Evolutionary conservation across 2,113 vertebrate genomes (phyloP).

Genomic region (Melanocharis versteri): DNA sequence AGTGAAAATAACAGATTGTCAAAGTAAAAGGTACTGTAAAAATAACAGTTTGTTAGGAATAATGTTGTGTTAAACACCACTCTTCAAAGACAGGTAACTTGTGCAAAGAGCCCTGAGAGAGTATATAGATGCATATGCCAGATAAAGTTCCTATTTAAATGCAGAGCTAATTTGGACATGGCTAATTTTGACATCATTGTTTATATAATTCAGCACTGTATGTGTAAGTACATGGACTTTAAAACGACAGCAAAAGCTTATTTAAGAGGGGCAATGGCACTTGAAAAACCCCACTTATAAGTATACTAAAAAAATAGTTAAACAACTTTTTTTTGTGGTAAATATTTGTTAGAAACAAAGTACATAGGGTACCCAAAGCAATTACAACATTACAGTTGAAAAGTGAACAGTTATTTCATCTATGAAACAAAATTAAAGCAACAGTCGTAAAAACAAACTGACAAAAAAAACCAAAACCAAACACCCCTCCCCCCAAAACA

Average conservation of each 20-base stretch:
- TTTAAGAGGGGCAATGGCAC: neutral
- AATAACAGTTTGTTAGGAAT: neutral
- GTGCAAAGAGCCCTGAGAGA: neutral
- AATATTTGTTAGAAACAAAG: neutral
- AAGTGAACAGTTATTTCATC: neutral
- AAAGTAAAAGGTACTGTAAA: neutral
- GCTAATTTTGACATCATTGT: neutral
- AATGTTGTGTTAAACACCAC: neutral
- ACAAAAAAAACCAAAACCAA: neutral
- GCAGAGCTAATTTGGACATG: neutral
- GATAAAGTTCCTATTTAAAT: neutral
- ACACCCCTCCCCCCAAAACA: too few relatives aligned
- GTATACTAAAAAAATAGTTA: neutral
- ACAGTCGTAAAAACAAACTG: neutral
- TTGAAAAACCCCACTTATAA: neutral
- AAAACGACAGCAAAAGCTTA: neutral
- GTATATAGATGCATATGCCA: neutral
- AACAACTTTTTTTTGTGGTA: neutral
- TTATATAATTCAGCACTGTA: neutral
- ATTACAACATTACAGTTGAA: neutral
- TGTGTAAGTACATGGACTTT: neutral
- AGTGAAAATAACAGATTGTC: neutral
- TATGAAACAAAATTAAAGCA: neutral
- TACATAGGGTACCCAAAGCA: neutral
- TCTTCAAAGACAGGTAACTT: neutral